Evolutionary conservation across 2,888 invertebrate genomes (phyloP), one percentile per base, ranked within the genome.

Genomic region (Pollenia angustigena): DNA sequence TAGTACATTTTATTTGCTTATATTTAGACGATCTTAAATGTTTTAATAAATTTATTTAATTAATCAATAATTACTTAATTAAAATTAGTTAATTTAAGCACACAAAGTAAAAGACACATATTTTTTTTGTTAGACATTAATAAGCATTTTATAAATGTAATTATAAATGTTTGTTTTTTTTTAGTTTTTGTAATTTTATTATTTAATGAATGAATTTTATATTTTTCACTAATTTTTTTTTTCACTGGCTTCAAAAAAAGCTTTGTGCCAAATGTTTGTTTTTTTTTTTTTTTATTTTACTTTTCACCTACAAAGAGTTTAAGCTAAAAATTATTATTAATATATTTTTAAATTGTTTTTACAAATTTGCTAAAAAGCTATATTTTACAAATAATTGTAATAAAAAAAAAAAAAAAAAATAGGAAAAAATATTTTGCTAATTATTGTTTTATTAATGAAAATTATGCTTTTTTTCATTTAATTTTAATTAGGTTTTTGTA

Each of bases 51-150:
- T 79, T 85, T 79, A 71, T 79, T 81, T 69, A 74, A 82, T 81
- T 76, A 78, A 81, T 81, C 18, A 78, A 79, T 81, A 87, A 85
- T 82, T 69, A 76, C 69, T 85, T 81, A 84, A 84, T 79, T 84
- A 79, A 84, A 84, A 84, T 84, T 79, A 84, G 79, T 84, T 79
- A 81, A 72, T 80, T 84, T 84, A 87, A 87, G 87, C 87, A 87
- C 84, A 87, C 84, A 87, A 87, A 87, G 83, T 87, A 87, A 87
- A 87, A 84, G 87, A 84, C 87, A 87, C 87, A 81, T 81, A 84
- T 87, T 84, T 85, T 85, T 85, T 80, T 84, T 83, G 81, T 84
- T 84, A 87, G 72, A 87, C 87, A 87, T 84, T 87, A 87, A 87
- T 87, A 87, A 84, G 86, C 86, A 81, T 87, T 83, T 87, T 68